Evolutionary conservation across 2,113 vertebrate species (phyloP).

Genomic region (Azemiops feae): DNA sequence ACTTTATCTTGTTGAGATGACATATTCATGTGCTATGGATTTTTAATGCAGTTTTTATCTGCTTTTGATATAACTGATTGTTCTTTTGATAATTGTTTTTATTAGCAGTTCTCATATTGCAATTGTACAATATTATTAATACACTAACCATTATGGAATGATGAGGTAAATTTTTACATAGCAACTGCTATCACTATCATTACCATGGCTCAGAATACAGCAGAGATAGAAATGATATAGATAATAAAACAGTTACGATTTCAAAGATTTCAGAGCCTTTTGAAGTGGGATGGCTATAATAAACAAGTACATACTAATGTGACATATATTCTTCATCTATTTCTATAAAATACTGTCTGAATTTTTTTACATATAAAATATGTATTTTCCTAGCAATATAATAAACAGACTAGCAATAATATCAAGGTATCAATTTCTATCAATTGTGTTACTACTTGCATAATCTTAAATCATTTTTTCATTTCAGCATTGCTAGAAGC

Average conservation of each 20-base stretch:
- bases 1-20: not conserved
- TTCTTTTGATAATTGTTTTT: not conserved
- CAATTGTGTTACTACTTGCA: not conserved
- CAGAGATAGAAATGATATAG: not conserved
- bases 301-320: not conserved
- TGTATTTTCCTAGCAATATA: not conserved
- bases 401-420: not conserved
- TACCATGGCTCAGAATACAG: not conserved
- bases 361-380: not conserved
- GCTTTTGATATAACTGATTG: not conserved
- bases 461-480: not conserved
- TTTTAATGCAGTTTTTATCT: not conserved
- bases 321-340: not conserved
- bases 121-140: not conserved
- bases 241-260: not conserved
- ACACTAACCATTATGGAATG: not conserved
- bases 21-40: not conserved
- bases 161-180: not conserved
- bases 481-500: not conserved
- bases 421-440: not conserved
- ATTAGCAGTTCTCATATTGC: not conserved
- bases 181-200: not conserved
- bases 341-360: not conserved
- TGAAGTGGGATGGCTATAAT: not conserved
- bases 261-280: not conserved